Evolutionary conservation across 2,113 vertebrate genomes (phyloP), one percentile per base, ranked within the genome.

Genomic region (Mungos mungo): DNA sequence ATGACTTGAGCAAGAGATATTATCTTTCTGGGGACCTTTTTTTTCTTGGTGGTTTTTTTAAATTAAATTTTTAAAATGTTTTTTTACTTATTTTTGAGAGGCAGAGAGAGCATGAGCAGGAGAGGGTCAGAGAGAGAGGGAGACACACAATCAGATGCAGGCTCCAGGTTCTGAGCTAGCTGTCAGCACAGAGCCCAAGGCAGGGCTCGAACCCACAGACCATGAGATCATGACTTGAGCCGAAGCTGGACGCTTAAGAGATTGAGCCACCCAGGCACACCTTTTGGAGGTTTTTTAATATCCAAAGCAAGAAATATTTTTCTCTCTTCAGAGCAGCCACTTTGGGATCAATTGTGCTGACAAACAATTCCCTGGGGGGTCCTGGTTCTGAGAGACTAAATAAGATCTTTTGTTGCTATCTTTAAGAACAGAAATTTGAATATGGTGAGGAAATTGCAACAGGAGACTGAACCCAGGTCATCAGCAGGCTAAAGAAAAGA

Each of bases 311-410:
- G 3, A 74, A 29, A 19, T 19, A 33, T 68, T 68, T 63, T 47
- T 33, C 19, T 45, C 9, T 91, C 60, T 82, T 90, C 38, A 90
- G 63, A 86, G 25, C 13, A 83, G 31, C 38, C 69, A 74, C 88
- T 90, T 68, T 68, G 94, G 94, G 92, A 96, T 93, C n/a, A 97
- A 57, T 95, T 90, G 54, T 88, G 31, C 47, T 90, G 60, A 81
- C 8, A 87, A 92, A 88, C 63, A 93, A 68, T 60, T 77, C 85
- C 69, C 69, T 87, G 10, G 45, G 45, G 52, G 95, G 16, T 63
- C 63, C 60, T 94, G 33, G 15, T 88, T 54, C 89, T 88, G 33
- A 68, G 76, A 45, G 71, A 50, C 66, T 90, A 89, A 94, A 87
- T 90, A 85, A 76, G 65, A 72, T 13, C 21, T 2, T 95, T 88